Conservation (phyloP, 2,797 vertebrate genomes). For the Nyctibius grandis region DNA sequence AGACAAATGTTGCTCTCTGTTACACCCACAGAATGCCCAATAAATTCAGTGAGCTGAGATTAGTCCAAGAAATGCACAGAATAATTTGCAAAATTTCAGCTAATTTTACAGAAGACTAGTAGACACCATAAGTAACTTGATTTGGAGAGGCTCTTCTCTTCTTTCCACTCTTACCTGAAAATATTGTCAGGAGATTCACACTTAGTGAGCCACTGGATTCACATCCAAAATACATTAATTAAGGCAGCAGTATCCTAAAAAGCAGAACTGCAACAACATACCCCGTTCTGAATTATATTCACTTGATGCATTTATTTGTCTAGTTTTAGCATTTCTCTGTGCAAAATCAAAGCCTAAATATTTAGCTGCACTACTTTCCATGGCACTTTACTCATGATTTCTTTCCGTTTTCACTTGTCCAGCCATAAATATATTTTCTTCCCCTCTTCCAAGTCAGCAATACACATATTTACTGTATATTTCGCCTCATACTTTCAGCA, state of each 20-base stretch:
- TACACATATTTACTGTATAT: conserved; percentile 43
- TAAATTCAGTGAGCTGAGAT: not conserved
- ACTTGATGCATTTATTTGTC: not conserved
- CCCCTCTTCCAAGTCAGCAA: conserved; percentile 55
- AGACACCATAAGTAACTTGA: not conserved
- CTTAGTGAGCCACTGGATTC: not conserved
- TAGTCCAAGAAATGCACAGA: not conserved
- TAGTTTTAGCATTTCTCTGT: not conserved
- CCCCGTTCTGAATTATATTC: not conserved
- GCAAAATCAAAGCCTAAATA: conserved; percentile 17
- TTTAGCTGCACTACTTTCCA: conserved; percentile 35
- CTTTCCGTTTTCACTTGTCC: not conserved
- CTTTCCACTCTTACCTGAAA: not conserved
- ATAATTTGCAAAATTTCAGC: not conserved
- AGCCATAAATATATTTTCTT: not conserved
- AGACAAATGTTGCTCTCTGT: not conserved
- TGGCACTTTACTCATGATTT: conserved; percentile 1
- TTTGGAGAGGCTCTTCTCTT: not conserved
- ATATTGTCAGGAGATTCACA: not conserved
- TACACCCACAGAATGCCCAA: not conserved
- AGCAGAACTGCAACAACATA: not conserved
- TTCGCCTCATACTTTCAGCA: conserved; percentile 55
- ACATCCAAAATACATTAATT: not conserved
- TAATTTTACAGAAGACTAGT: not conserved
- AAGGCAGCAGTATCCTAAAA: not conserved